These are phyloP conservation scores for Danio tinwini DNA, from an alignment of 2,797 vertebrate species.

Conservation along the genomic window DNA sequence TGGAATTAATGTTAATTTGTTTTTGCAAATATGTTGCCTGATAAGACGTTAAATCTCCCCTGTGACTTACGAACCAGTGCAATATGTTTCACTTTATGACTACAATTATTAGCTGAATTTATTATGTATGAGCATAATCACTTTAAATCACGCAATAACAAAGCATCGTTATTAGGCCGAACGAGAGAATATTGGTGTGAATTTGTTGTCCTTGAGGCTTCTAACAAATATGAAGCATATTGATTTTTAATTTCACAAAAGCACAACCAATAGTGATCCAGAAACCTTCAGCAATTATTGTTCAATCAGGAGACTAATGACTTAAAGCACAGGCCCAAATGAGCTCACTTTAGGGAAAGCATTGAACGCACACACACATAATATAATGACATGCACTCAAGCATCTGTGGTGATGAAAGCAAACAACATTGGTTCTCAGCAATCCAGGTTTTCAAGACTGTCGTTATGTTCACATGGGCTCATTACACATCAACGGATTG, in stretches of 20 bases:
- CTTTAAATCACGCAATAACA: slow-evolving; percentile 49
- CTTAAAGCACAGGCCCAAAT: slow-evolving; percentile 47
- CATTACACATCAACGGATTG: slow-evolving; percentile 46
- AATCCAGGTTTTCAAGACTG: slow-evolving; percentile 47
- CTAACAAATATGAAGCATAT: slow-evolving; percentile 58
- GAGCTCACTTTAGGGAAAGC: slow-evolving; percentile 36
- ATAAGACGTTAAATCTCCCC: slow-evolving; percentile 27
- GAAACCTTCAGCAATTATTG: slow-evolving; percentile 61
- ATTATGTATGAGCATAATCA: slow-evolving; percentile 52
- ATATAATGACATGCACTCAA: slow-evolving; percentile 57
- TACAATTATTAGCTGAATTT: slow-evolving; percentile 51
- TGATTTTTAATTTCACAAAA: slow-evolving; percentile 63
- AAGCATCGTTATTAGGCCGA: slow-evolving; percentile 37
- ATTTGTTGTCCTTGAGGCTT: slow-evolving; percentile 44
- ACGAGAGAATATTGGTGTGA: slow-evolving; percentile 46
- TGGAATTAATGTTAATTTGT: slow-evolving; percentile 63
- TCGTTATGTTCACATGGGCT: slow-evolving; percentile 34
- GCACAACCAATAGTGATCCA: slow-evolving; percentile 56
- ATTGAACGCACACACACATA: slow-evolving; percentile 38
- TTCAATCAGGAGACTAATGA: slow-evolving; percentile 58
- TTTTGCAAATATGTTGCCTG: slow-evolving; percentile 23
- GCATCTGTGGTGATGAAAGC: slow-evolving; percentile 61
- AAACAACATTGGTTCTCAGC: slow-evolving; percentile 56
- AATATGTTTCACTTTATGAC: slow-evolving; percentile 34
- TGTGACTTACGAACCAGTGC: background rate